Base-by-base conservation (phyloP, 1,140 invertebrate species). In the Leptopilina boulardi region DNA sequence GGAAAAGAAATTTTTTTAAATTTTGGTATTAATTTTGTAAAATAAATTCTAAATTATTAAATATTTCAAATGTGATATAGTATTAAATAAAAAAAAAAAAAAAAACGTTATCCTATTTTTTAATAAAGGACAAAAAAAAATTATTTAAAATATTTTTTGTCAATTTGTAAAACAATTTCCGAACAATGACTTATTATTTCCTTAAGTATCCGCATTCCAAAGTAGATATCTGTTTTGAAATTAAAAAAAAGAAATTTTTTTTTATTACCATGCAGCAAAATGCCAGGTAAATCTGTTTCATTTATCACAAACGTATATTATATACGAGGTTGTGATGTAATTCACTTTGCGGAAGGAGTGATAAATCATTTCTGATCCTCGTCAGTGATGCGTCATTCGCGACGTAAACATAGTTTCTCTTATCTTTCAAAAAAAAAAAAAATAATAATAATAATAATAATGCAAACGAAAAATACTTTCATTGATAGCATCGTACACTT, bases 391-490 rank as follows among this genome's bases (percentile, higher is more conserved):
- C 59, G 59, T 66, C 59, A 66, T 66, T 13, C 59, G 23, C 59
- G 59, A 66, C 59, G 59, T 66, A 66, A 66, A 66, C 59, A 66
- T 23, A 21, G 15, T 66, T 26, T 5, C 59, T 66, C 23, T 66
- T 66, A 66, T 26, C 56, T 66, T 26, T 13, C 3, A 15, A 2
- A n/a, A 66, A 30, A 23, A 66, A 66, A 59, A 44, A 26, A 59
- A n/a, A n/a, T n/a, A n/a, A n/a, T n/a, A n/a, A n/a, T n/a, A n/a
- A n/a, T n/a, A n/a, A n/a, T n/a, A n/a, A n/a, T n/a, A n/a, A n/a
- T n/a, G n/a, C n/a, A n/a, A n/a, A n/a, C n/a, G n/a, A n/a, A 66
- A 66, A 66, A n/a, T 66, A 34, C 30, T 66, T 66, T 66, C 59
- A 66, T 66, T 66, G 59, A 66, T 66, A 34, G 1, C 23, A 66